A percentile compares a stretch with the other conserved stretches of the same genome.
Evolutionary conservation across 2,888 invertebrate genomes (phyloP).

Genomic region (Dolichomitus sp.): DNA sequence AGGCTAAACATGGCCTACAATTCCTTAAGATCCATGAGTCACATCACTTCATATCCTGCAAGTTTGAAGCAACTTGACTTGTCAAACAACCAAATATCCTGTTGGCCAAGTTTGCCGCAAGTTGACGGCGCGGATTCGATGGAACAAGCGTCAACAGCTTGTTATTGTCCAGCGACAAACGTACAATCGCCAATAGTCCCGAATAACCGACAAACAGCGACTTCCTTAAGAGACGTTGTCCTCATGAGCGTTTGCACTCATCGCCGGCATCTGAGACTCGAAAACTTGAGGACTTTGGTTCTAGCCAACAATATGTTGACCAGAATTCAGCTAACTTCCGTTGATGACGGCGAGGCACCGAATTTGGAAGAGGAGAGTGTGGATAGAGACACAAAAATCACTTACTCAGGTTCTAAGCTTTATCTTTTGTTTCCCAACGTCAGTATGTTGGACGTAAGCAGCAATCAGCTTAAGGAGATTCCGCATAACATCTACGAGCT

Average conservation of each 20-base stretch:
- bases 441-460: constrained; percentile 97
- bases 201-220: constrained; percentile 85
- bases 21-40: constrained; percentile 88
- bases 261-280: constrained; percentile 93
- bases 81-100: constrained; percentile 96
- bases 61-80: constrained; percentile 96
- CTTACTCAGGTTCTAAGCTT: constrained; percentile 78
- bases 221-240: constrained; percentile 91
- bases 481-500: constrained; percentile 95
- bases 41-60: constrained; percentile 95
- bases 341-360: constrained; percentile 91
- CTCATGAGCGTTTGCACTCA: constrained; percentile 94
- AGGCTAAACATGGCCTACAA: constrained; percentile 97
- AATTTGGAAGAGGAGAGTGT: constrained; percentile 87
- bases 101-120: constrained; percentile 95
- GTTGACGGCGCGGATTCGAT: constrained; percentile 89
- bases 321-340: constrained; percentile 93
- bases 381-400: constrained; percentile 80
- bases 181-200: constrained; percentile 81
- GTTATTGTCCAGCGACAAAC: constrained; percentile 88
- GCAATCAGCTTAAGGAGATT: constrained; percentile 93
- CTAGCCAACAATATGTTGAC: constrained; percentile 95
- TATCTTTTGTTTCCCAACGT: constrained; percentile 95
- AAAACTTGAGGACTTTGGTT: constrained; percentile 93
- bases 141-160: constrained; percentile 91